These are phyloP conservation scores for Babylonia areolata DNA, from an alignment of 1,140 invertebrate species.

Conservation along the genomic window DNA sequence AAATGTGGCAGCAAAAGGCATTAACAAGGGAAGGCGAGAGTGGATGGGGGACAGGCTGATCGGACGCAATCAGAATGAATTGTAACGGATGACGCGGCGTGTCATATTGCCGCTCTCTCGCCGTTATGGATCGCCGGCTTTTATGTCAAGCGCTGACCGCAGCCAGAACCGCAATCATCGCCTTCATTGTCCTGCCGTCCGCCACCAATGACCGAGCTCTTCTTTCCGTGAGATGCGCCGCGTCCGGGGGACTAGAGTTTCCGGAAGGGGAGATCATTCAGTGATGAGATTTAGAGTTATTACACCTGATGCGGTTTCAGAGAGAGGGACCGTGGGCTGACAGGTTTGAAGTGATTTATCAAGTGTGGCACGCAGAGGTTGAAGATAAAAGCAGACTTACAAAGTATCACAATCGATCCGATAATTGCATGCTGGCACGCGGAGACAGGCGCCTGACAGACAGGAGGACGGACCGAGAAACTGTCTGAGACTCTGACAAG, in stretches of 20 bases:
- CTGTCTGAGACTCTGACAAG: too few species aligned
- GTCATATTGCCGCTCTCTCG: slow-evolving; percentile 36
- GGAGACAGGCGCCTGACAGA: too few species aligned
- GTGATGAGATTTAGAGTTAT: slow-evolving; percentile 36
- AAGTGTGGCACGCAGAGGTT: neutral
- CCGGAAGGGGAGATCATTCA: slow-evolving; percentile 18
- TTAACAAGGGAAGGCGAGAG: neutral
- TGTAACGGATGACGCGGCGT: slow-evolving; percentile 34
- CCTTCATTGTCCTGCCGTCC: slow-evolving; percentile 27
- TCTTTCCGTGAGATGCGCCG: slow-evolving; percentile 29
- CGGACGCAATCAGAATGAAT: slow-evolving; percentile 24
- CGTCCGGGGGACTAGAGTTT: slow-evolving; percentile 7
- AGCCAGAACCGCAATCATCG: slow-evolving; percentile 33
- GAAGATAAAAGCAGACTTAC: slow-evolving; percentile 2
- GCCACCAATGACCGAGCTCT: slow-evolving; percentile 32
- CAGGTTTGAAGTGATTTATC: slow-evolving; percentile 14
- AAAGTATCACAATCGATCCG: neutral
- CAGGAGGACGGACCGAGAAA: too few species aligned
- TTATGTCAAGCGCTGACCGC: slow-evolving; percentile 20
- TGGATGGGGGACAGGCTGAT: neutral
- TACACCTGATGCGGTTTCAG: slow-evolving; percentile 14
- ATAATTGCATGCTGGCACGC: neutral
- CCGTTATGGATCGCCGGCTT: slow-evolving; percentile 36
- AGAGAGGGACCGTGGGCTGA: neutral
- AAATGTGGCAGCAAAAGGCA: neutral